Percentiles rank a stretch among this genome's conserved stretches.
Evolutionary conservation across 2,797 vertebrate genomes (phyloP).

Genomic region (Sciurus vulgaris): DNA sequence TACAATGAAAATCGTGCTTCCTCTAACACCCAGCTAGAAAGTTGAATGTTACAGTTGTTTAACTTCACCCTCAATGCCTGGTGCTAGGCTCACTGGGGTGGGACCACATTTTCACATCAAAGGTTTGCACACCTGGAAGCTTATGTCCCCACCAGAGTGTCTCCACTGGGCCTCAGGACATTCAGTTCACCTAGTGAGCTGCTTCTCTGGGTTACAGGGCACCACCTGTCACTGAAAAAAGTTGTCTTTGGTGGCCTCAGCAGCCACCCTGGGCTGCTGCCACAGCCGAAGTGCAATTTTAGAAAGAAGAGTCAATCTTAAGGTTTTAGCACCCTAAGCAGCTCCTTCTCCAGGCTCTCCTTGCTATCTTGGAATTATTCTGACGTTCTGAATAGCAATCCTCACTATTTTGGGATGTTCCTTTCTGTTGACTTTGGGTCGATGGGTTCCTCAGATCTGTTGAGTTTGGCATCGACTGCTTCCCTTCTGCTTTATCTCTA

Average conservation of each 20-base stretch:
- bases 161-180: too few relatives aligned
- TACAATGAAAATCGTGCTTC: neutral
- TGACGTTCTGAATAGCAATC: neutral
- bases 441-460: neutral
- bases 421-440: neutral
- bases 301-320: neutral
- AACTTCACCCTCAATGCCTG: neutral
- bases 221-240: neutral
- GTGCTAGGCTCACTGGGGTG: neutral
- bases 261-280: accelerated
- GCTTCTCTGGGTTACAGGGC: neutral
- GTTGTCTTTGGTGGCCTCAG: neutral
- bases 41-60: neutral
- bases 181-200: neutral
- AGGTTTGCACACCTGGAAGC: neutral
- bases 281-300: neutral
- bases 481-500: neutral
- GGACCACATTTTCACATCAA: neutral
- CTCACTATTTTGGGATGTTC: neutral
- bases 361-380: neutral
- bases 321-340: neutral
- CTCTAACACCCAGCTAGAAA: neutral
- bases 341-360: neutral
- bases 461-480: neutral
- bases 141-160: neutral